Evolutionary conservation across 2,888 invertebrate species (phyloP), one percentile per base, ranked within the genome.

Genomic region (Schizaphis graminum): DNA sequence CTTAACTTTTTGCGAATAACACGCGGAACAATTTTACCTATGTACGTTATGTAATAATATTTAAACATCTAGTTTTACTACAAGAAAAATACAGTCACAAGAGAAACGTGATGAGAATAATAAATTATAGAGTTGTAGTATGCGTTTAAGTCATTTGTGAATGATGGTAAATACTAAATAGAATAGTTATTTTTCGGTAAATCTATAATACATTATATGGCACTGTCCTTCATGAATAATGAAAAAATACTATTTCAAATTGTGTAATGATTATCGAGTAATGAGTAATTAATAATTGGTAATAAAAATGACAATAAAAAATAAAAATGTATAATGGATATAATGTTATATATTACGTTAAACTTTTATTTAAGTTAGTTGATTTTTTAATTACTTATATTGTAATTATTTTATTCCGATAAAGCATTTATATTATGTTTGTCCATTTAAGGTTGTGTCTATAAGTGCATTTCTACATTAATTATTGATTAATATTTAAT

Each of bases 41-140:
- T 77, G 35, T 47, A 44, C 28, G 35, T 57, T n/a, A 89, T 44
- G n/a, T 47, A 47, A 89, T 61, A 44, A 67, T 56, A 90, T 67
- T 24, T n/a, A 90, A 67, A 67, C 61, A n/a, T 90, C 24, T 41
- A 67, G 61, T 61, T 44, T 90, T 90, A n/a, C 90, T 47, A 10
- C 10, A 47, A 10, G 13, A 57, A 89, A 8, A 47, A 26, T 28
- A 53, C 21, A 28, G 47, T 28, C 28, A 28, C 28, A 49, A 89
- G 41, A 44, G 41, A 89, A 56, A 56, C 53, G 89, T 41, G 89
- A 56, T 56, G 16, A 41, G 26, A 89, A 56, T 87, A 28, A 28
- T 44, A 44, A 44, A 44, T 89, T 8, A 77, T 56, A 41, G 56
- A 89, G 11, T 21, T 56, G 7, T 35, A 86, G 47, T 77, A 16